Evolutionary conservation across 2,888 invertebrate genomes (phyloP), one percentile per base, ranked within the genome.

Genomic region (Xestia ashworthii): DNA sequence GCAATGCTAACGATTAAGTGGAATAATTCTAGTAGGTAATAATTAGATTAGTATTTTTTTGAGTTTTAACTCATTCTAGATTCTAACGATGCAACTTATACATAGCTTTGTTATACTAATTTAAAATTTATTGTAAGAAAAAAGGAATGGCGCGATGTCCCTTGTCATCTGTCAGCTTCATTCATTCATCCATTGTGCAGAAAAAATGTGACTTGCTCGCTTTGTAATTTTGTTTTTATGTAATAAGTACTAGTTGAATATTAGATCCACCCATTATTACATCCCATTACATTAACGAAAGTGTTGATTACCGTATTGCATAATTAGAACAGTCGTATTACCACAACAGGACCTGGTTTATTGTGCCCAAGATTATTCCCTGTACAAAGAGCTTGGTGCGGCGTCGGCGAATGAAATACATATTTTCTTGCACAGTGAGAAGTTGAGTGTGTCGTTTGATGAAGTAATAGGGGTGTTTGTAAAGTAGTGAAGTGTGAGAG

Each of bases 141-240:
- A 91, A 90, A 92, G 90, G 93, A 95, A 96, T 95, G 96, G 96
- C 95, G 96, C 96, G 96, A 95, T 95, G 94, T 95, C 93, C 92
- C 92, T 92, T 96, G 95, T 96, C 96, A 96, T 93, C 94, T 94
- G 95, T 93, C 95, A 95, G 95, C 95, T 95, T 95, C 93, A 90
- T 95, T 94, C 95, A 95, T 95, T 95, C 96, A 95, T 96, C 95
- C 96, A 95, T 96, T 96, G 95, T 95, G 94, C 92, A 94, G 95
- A 95, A 95, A 96, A 96, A 96, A 96, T 96, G 96, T 96, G 96
- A 96, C 95, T 96, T 91, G 95, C 93, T 92, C 92, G 93, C 93
- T 94, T 93, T 93, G 91, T 92, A 94, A 94, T 93, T 93, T 94
- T 93, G 92, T 95, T 95, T 95, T 94, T 92, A 93, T 92, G 90